phyloP scores from a whole-genome alignment of 2,113 vertebrate species.

The Microcebus murinus region DNA sequence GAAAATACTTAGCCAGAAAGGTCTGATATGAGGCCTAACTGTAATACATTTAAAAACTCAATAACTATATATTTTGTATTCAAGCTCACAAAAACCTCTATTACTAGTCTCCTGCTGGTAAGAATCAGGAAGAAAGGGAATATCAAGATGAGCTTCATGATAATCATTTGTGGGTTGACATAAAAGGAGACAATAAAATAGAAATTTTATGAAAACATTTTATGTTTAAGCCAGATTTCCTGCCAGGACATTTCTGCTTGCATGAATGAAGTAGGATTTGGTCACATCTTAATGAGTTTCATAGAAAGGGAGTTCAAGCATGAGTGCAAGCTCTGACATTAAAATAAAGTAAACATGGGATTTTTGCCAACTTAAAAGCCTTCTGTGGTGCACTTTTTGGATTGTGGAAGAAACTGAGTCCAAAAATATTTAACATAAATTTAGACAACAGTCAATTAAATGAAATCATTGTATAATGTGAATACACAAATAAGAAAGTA shows the following conservation, averaged over 20 bases:
- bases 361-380: background rate
- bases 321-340: background rate
- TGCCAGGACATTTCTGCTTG: background rate
- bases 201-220: conserved; percentile 40
- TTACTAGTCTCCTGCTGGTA: background rate
- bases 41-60: background rate
- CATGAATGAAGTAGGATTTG: conserved; percentile 28
- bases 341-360: conserved; percentile 1
- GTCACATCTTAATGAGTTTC: conserved; percentile 10
- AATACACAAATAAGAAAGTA: background rate
- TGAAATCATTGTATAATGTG: background rate
- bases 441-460: background rate
- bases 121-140: conserved; percentile 11
- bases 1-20: background rate
- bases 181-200: background rate
- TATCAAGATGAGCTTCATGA: conserved; percentile 17
- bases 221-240: background rate
- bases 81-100: background rate
- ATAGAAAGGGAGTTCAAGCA: conserved; percentile 3
- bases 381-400: background rate
- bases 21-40: background rate
- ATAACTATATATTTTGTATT: background rate
- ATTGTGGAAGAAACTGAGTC: background rate
- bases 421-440: background rate
- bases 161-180: conserved; percentile 21